Conservation (phyloP, 2,888 invertebrate genomes). For the Dolichomitus sp. region DNA sequence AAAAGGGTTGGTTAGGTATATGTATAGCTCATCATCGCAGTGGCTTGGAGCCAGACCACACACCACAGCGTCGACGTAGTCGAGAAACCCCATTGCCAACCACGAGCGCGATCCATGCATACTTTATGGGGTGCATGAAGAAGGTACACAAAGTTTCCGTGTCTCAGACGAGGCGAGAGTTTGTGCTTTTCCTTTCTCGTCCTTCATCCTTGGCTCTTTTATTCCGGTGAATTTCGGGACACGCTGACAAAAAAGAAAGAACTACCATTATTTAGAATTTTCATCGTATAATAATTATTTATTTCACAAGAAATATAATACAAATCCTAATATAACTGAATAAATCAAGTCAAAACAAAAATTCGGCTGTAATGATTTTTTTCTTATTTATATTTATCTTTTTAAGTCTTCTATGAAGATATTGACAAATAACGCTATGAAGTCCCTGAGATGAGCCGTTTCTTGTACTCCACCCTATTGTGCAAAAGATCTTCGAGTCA, state of each 20-base stretch:
- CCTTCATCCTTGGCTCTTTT: slow-evolving; percentile 53
- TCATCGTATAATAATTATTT: neutral
- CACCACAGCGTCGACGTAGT: slow-evolving; percentile 54
- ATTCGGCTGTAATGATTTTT: neutral
- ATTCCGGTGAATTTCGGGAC: slow-evolving; percentile 39
- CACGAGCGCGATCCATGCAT: slow-evolving; percentile 69
- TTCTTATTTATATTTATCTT: neutral
- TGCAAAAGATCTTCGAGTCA: neutral
- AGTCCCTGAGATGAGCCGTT: neutral
- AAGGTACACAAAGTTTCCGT: slow-evolving; percentile 71
- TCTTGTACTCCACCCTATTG: neutral
- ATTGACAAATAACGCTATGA: neutral
- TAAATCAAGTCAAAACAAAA: neutral
- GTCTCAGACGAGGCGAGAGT: slow-evolving; percentile 65
- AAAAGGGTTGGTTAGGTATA: slow-evolving; percentile 49
- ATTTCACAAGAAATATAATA: neutral
- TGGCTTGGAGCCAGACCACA: slow-evolving; percentile 64
- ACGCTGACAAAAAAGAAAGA: neutral
- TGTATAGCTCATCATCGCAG: slow-evolving; percentile 71
- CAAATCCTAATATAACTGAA: neutral
- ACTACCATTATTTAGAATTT: neutral
- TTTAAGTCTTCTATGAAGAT: neutral
- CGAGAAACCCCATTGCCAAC: slow-evolving; percentile 64
- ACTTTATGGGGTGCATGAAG: slow-evolving; percentile 70
- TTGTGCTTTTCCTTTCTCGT: slow-evolving; percentile 45